Percentiles rank a stretch among this genome's conserved stretches.
These are phyloP conservation scores for Nemopilema nomurai DNA, from an alignment of 30 jellyfish, hydroid and myxozoan species.

Conservation along the genomic window DNA sequence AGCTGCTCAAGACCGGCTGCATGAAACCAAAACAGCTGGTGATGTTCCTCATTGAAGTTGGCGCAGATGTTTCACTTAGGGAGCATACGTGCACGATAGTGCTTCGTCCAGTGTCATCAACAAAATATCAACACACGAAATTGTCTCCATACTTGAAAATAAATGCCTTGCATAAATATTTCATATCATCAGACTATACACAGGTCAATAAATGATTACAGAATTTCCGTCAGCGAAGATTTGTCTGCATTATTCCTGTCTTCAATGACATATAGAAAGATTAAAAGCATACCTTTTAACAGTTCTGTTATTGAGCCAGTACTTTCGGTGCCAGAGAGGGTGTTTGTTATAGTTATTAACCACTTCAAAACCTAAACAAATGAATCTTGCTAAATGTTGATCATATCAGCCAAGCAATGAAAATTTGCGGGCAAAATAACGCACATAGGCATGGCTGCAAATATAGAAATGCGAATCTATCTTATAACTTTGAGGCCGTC, in stretches of 20 bases:
- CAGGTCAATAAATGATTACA: not conserved
- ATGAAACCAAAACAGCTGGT: not conserved
- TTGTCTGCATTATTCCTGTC: no score
- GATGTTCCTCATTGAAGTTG: no score
- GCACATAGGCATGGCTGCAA: no score
- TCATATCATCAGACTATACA: not conserved
- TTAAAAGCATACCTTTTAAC: slow-evolving; percentile 8
- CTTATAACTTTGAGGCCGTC: no score
- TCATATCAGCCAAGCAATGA: not conserved
- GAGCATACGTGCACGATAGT: no score
- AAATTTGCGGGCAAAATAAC: no score
- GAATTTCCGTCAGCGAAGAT: not conserved
- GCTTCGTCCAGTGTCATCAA: no score
- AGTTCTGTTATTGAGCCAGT: not conserved
- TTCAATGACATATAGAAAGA: not conserved
- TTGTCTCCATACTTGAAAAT: not conserved
- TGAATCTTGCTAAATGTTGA: not conserved
- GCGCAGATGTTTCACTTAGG: no score
- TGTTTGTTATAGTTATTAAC: slow-evolving; percentile 6
- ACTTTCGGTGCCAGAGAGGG: not conserved
- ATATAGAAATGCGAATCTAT: no score
- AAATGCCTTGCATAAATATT: not conserved
- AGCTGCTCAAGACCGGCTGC: not conserved
- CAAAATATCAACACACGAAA: no score
- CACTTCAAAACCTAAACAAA: slow-evolving; percentile 44